phyloP scores from a whole-genome alignment of 2,797 vertebrate species.

The Graptemys geographica region DNA sequence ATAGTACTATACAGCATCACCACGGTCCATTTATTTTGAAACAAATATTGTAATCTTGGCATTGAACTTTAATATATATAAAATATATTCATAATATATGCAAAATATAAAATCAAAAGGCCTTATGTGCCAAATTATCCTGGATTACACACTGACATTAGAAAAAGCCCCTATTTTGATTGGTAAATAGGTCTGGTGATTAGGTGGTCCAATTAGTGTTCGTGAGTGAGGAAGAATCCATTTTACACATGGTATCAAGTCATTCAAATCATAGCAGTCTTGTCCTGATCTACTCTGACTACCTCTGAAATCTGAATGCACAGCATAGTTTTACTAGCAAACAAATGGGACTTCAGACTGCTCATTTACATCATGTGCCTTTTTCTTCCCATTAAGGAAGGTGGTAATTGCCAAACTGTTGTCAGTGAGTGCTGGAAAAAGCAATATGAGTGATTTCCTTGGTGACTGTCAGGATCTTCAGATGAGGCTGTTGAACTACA shows the following conservation, averaged over 20 bases:
- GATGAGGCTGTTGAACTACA: background rate
- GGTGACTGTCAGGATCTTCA: slow-evolving; percentile 20
- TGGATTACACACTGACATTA: background rate
- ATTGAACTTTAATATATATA: background rate
- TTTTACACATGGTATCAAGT: background rate
- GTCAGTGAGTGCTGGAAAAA: slow-evolving; percentile 19
- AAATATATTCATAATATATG: too few species aligned
- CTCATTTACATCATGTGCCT: background rate
- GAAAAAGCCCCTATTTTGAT: background rate
- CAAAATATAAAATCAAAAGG: background rate
- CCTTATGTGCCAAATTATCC: background rate
- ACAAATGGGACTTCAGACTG: background rate
- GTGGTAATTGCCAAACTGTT: slow-evolving; percentile 11
- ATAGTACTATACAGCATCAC: background rate
- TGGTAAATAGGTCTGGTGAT: background rate
- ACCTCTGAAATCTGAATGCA: background rate
- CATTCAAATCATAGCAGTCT: background rate
- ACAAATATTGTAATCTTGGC: background rate
- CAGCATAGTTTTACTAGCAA: background rate
- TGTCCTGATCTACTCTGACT: background rate
- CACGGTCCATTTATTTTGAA: background rate
- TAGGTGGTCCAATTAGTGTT: background rate
- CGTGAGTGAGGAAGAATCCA: background rate
- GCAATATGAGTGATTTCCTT: slow-evolving; percentile 16
- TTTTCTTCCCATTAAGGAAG: background rate